phyloP scores from a whole-genome alignment of 2,113 vertebrate species.

The Probosciger aterrimus region DNA sequence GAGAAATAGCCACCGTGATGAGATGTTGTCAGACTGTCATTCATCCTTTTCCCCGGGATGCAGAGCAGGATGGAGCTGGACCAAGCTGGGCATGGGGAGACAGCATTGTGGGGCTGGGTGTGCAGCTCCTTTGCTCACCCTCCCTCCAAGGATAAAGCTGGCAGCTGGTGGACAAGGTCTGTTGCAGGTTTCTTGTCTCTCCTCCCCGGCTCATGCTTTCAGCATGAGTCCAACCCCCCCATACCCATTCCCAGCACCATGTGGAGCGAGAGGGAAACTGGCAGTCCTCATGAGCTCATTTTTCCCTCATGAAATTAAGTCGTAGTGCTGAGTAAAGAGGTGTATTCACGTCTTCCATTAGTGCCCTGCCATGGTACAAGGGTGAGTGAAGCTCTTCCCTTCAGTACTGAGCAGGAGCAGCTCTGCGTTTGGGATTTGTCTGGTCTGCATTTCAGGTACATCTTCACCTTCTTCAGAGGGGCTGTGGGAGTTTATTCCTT shows the following conservation, averaged over 20 bases:
- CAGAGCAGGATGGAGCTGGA: neutral
- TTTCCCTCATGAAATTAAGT: neutral
- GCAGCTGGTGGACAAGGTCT: neutral
- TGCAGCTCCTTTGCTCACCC: neutral
- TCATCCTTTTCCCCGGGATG: neutral
- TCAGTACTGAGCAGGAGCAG: neutral
- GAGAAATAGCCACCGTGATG: neutral
- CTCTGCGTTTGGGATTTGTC: neutral
- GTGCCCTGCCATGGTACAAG: neutral
- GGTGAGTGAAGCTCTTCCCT: neutral
- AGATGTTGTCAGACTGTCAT: neutral
- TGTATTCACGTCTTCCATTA: neutral
- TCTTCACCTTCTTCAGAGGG: neutral
- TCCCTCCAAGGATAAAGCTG: neutral
- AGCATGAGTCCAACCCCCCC: neutral
- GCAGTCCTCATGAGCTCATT: neutral
- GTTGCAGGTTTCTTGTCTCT: neutral
- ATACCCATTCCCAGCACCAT: neutral
- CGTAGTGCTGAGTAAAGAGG: neutral
- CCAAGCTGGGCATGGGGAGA: neutral
- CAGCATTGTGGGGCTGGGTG: neutral
- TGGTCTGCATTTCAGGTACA: neutral
- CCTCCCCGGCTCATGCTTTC: neutral
- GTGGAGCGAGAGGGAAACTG: neutral
- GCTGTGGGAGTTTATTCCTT: neutral